Base-by-base conservation (phyloP, 2,888 invertebrate genomes). In the Colletes collaris region DNA sequence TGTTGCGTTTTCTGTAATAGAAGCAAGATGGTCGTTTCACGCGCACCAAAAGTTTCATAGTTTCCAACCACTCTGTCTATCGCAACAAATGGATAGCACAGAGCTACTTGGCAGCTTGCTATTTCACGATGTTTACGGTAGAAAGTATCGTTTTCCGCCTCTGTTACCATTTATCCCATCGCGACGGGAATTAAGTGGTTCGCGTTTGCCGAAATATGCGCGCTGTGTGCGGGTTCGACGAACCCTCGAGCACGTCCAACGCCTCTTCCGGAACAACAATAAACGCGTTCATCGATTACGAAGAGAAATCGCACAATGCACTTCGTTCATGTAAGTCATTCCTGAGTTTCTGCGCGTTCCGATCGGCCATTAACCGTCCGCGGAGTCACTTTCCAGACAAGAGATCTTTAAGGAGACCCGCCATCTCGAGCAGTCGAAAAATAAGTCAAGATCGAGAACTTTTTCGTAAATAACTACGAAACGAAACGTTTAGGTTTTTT, bases 231-330 rank as follows among this genome's bases (percentile, higher is more conserved):
- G 27, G 44, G 50, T 56, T 70, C 50, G 13, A 53, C 19, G 64
- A 49, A 64, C 60, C 27, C 58, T 49, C 44, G 16, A 4, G 4
- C 35, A 10, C 35, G 53, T 27, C 19, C 19, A 3, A 4, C 53
- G 6, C 27, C 50, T 19, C 59, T 66, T 5, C n/a, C 27, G 8
- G 65, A 72, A 67, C 35, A 68, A 79, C 64, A 81, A 71, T 56
- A 69, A 63, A 65, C 46, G 66, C 64, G 44, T 81, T 81, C 67
- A 72, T 74, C 53, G 11, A 11, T 56, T 65, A 35, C 37, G 52
- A 65, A 19, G 16, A n/a, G 52, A 19, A 55, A 11, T 8, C 27
- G 58, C 6, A 86, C 79, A 85, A 86, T 77, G 62, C 62, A 10
- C 13, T 60, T 27, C 73, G 52, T 86, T 82, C 72, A 76, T 76